phyloP scores from a whole-genome alignment of 2,797 vertebrate species.

The Eulemur albifrons region DNA sequence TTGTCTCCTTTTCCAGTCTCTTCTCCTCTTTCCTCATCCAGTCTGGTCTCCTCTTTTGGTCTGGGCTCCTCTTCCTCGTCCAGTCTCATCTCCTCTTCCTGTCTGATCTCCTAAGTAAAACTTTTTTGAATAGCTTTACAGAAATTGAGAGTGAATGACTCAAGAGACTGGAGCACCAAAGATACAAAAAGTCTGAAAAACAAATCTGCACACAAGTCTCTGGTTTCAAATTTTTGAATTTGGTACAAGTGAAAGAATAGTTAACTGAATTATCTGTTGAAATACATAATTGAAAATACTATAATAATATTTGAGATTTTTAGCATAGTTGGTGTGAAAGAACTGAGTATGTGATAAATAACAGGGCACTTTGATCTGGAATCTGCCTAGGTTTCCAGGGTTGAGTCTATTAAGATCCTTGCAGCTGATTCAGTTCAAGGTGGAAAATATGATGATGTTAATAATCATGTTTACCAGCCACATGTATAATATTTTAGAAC shows the following conservation, averaged over 20 bases:
- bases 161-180: background rate
- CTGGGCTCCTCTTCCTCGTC: too few relatives aligned
- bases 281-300: background rate
- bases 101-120: background rate
- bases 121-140: background rate
- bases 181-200: background rate
- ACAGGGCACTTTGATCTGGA: background rate
- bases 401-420: background rate
- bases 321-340: background rate
- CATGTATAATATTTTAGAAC: background rate
- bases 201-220: background rate
- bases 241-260: background rate
- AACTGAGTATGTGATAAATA: background rate
- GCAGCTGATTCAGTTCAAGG: background rate
- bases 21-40: too few relatives aligned
- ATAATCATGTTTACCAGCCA: background rate
- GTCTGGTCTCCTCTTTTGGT: too few relatives aligned
- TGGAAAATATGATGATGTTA: conserved; percentile 31
- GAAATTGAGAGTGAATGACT: background rate
- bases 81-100: too few relatives aligned
- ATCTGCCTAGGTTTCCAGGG: background rate
- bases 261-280: background rate
- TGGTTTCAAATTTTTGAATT: background rate
- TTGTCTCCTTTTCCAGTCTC: too few relatives aligned
- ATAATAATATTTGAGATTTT: background rate